These are phyloP conservation scores for Callospermophilus lateralis DNA, from an alignment of 2,113 vertebrate genomes.

Conservation along the genomic window DNA sequence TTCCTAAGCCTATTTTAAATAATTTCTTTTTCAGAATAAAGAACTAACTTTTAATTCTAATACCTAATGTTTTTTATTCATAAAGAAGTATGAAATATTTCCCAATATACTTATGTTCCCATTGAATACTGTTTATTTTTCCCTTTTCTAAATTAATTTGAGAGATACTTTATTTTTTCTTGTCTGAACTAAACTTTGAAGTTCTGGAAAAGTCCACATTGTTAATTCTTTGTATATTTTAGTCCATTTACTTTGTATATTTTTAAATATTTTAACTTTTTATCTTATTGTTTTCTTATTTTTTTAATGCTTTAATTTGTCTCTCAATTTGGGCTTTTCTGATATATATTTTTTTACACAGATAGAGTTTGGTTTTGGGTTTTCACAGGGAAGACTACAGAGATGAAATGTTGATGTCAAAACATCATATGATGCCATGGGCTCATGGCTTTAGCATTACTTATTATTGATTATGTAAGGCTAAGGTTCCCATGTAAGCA, in stretches of 20 bases:
- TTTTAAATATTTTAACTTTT: not conserved
- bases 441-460: rapidly evolving
- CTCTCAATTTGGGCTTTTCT: not conserved
- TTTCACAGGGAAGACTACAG: not conserved
- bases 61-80: not conserved
- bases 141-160: not conserved
- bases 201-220: not conserved
- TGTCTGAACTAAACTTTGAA: not conserved
- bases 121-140: not conserved
- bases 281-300: not conserved
- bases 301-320: too few species aligned
- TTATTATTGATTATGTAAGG: not conserved
- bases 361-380: not conserved
- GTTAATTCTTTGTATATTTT: not conserved
- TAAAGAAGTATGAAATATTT: not conserved
- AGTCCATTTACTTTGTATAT: not conserved
- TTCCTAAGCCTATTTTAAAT: not conserved
- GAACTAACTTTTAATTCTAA: not conserved
- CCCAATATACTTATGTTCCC: not conserved
- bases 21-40: not conserved
- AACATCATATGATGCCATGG: not conserved
- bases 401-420: not conserved
- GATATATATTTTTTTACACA: not conserved
- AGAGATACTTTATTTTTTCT: not conserved
- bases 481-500: not conserved